Percentiles rank a stretch among this genome's conserved stretches.
Conservation (phyloP, 2,888 invertebrate genomes). For the Seira sanloemensis region DNA sequence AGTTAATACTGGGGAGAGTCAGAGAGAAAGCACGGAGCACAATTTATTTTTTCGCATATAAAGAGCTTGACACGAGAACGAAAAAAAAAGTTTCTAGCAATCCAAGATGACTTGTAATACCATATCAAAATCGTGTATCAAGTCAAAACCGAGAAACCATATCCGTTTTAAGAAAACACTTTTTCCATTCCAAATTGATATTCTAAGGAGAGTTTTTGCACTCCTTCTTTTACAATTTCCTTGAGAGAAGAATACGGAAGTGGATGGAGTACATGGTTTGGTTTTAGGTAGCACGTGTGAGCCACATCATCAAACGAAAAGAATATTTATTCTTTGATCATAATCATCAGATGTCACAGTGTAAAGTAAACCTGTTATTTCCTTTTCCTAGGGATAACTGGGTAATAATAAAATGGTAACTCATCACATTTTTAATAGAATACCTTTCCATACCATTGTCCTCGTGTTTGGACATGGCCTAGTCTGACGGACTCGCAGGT, state of each 20-base stretch:
- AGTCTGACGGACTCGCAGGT: too few relatives aligned
- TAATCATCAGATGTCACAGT: neutral
- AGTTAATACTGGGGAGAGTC: conserved; percentile 43
- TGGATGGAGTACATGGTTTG: neutral
- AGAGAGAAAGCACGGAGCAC: conserved; percentile 25
- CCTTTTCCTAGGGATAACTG: too few relatives aligned
- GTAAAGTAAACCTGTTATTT: too few relatives aligned
- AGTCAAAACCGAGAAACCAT: neutral
- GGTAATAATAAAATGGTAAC: too few relatives aligned
- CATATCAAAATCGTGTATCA: neutral
- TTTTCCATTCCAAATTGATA: neutral
- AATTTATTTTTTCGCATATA: conserved; percentile 56
- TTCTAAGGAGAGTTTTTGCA: too few relatives aligned
- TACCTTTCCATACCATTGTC: too few relatives aligned
- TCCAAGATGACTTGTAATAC: neutral
- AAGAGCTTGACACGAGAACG: conserved; percentile 21
- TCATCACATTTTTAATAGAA: too few relatives aligned
- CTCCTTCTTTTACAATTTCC: too few relatives aligned
- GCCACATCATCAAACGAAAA: neutral
- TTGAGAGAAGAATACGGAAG: too few relatives aligned
- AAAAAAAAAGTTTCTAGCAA: neutral
- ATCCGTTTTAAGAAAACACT: neutral
- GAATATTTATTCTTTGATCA: neutral
- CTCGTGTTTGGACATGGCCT: too few relatives aligned
- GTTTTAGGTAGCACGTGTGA: neutral